Base-by-base conservation (phyloP, 2,888 invertebrate species). In the Microctonus hyperodae region DNA sequence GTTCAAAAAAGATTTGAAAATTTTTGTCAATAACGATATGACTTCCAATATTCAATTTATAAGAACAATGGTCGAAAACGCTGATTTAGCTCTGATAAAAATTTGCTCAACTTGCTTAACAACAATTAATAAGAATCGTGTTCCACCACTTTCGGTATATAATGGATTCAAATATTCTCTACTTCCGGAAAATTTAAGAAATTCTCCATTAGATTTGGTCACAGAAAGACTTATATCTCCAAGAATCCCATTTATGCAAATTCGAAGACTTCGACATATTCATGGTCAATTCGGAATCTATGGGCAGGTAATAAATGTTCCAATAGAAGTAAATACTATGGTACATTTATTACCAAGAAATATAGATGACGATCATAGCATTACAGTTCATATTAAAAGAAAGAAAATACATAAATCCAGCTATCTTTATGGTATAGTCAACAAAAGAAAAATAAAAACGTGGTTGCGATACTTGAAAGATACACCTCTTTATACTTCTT, bases 291-390 rank as follows among this genome's bases (percentile, higher is more conserved):
- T 69, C 55, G 75, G 73, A 57, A 75, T 76, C 51, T 65, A 69
- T 25, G 76, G 76, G 7, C 79, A 77, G 64, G 65, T 77, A 1
- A 77, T 78, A 11, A 78, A 79, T 72, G 73, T 78, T 33, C 77
- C 78, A 44, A 69, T 76, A 7, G 65, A 68, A 23, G 72, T 75
- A 5, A 64, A 76, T 56, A 75, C 66, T 50, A 75, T 77, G 76
- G 74, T 77, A 10, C 25, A 69, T 28, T 9, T 23, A 13, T 67
- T 76, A 9, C 74, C 74, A 55, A 50, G 78, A 62, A 33, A 73
- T 20, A 11, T 78, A 9, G 72, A 76, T 65, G 78, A 78, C 56
- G 77, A 78, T 60, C 66, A 75, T 62, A 55, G 61, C 44, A 72
- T 76, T 31, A 72, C 72, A 61, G 75, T 78, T 11, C 67, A 76